A percentile compares a stretch with the other conserved stretches of the same genome.
phyloP scores from a whole-genome alignment of 1,140 invertebrate genomes.

The Bombus affinis region DNA sequence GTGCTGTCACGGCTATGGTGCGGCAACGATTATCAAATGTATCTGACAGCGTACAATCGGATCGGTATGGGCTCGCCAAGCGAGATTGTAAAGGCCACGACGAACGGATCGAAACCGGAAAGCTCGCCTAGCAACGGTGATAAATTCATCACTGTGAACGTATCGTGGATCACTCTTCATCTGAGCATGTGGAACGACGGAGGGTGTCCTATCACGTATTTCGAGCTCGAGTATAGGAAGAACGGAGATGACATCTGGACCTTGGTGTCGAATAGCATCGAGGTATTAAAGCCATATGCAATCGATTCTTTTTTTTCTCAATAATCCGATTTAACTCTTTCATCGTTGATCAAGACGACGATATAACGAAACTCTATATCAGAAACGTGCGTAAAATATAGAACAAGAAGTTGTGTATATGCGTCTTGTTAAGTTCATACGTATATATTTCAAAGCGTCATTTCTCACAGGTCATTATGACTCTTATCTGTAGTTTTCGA shows the following conservation, averaged over 20 bases:
- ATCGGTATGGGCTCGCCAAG: slow-evolving; percentile 94
- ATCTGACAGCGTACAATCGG: slow-evolving; percentile 94
- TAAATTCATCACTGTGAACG: slow-evolving; percentile 92
- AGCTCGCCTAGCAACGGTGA: slow-evolving; percentile 84
- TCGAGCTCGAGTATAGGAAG: slow-evolving; percentile 91
- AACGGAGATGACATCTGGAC: slow-evolving; percentile 83
- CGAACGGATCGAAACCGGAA: slow-evolving; percentile 92
- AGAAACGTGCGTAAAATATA: no score
- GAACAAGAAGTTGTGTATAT: no score
- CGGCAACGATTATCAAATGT: slow-evolving; percentile 93
- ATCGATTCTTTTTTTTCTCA: neutral
- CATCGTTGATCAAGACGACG: neutral
- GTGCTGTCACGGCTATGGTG: slow-evolving; percentile 92
- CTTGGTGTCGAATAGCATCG: slow-evolving; percentile 84
- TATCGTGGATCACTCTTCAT: slow-evolving; percentile 94
- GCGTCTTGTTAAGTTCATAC: neutral
- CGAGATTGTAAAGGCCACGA: slow-evolving; percentile 92
- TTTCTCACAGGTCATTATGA: no score
- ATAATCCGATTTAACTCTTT: neutral
- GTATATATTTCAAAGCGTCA: neutral
- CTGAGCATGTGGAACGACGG: slow-evolving; percentile 94
- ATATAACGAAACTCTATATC: no score
- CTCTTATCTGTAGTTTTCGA: no score
- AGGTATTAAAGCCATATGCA: slow-evolving; percentile 69
- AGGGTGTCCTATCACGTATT: slow-evolving; percentile 94